Evolutionary conservation across 2,113 vertebrate species (phyloP), one percentile per base, ranked within the genome.

Genomic region (Actinemys pallida): DNA sequence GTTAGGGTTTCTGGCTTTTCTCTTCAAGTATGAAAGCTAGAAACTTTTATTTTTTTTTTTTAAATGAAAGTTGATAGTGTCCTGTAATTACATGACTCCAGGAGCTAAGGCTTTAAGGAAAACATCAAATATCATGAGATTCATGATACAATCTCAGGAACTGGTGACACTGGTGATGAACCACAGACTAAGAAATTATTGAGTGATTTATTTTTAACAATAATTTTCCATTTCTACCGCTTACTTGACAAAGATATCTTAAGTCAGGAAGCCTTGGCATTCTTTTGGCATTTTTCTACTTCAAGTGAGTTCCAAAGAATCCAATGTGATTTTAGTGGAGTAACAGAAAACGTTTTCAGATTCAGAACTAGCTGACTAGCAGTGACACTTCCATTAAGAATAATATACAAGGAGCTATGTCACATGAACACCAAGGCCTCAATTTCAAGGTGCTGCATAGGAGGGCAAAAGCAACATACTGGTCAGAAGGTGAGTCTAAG

Each of bases 221-320:
- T 57, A 25, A 31, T 29, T 31, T 62, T 62, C 11, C 27, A 31
- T 62, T 13, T 62, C 57, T 62, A 31, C 29, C 12, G 27, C 27
- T 27, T 62, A 27, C 27, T 29, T 62, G 24, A 62, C 57, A 62
- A 62, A 62, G 57, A 62, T 50, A 62, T 83, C 86, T 93, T 29
- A 91, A 53, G 86, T 75, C 4, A 86, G 90, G 82, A 22, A 50
- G 24, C 20, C 82, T 62, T 62, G 27, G 12, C 57, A 62, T 12
- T 31, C 57, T 62, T 57, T 25, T 31, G 57, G 4, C 25, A 47
- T 81, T 31, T 42, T 83, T 92, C 86, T 56, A 83, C 25, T 93
- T 72, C 45, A 93, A 85, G 50, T 25, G 35, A 45, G 62, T 78
- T 79, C 76, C 84, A 90, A 90, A 92, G 53, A 79, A 8, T 47